Evolutionary conservation across 2,888 invertebrate genomes (phyloP).

Genomic region (Pilophorus perplexus): DNA sequence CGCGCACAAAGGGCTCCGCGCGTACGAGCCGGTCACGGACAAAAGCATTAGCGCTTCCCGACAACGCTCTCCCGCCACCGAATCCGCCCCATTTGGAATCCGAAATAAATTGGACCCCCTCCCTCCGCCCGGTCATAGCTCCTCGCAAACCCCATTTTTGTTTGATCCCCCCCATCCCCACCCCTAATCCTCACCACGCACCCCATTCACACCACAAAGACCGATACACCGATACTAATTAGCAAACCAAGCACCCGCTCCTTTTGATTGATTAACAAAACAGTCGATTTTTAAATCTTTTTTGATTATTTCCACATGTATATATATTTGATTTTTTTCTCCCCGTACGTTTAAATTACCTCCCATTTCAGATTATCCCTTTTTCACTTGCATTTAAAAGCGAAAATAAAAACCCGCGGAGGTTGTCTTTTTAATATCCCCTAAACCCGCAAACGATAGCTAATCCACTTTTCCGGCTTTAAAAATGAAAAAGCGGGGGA

Average conservation of each 20-base stretch:
- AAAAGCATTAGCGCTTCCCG: conserved; percentile 29
- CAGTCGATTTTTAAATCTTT: no score
- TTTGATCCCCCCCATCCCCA: conserved; percentile 2
- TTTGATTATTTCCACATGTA: no score
- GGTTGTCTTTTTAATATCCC: conserved; percentile 4
- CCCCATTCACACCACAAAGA: not conserved
- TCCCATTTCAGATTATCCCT: no score
- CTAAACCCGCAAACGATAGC: conserved; percentile 4
- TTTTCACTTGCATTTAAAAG: no score
- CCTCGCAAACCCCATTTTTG: conserved; percentile 15
- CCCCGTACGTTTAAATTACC: no score
- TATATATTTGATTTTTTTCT: no score
- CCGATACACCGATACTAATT: conserved; percentile 2
- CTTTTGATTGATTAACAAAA: no score
- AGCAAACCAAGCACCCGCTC: no score
- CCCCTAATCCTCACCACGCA: not conserved
- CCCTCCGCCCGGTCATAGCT: no score
- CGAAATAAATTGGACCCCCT: conserved; percentile 36
- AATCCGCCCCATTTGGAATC: conserved; percentile 13
- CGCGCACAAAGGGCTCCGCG: no score
- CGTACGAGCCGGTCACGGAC: conserved; percentile 14
- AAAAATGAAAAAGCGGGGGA: not conserved
- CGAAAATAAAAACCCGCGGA: no score
- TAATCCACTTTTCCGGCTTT: conserved; percentile 5
- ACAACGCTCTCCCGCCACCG: not conserved